Evolutionary conservation across 1,140 invertebrate species (phyloP), one percentile per base, ranked within the genome.

Genomic region (Plodia interpunctella): DNA sequence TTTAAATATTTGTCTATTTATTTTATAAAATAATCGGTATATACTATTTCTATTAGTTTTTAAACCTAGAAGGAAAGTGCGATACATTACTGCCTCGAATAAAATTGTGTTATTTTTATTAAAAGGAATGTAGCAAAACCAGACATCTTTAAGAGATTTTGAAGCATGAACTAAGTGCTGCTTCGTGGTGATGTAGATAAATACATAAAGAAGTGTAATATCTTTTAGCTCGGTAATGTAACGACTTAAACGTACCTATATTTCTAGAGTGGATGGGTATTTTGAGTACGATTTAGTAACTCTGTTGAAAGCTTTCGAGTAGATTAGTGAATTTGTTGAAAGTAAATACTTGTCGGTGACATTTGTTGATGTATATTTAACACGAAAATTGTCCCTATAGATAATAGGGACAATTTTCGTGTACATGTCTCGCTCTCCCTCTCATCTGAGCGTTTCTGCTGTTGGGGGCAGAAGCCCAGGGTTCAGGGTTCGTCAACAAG

Each of bases 81-180:
- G 15, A 15, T n/a, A 44, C 38, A 15, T 44, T 44, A 3, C 38
- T 44, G 15, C 38, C 38, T 44, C 38, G n/a, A 44, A 44, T 44
- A 44, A 44, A 44, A 44, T 44, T 44, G 38, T 44, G 38, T 44
- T 44, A 44, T 44, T 44, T 44, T 44, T 44, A 44, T 44, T 44
- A 44, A 44, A 44, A 44, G 38, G 38, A 44, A 44, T 44, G 38
- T 15, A 15, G 38, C 38, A 44, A 17, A 15, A 6, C 38, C n/a
- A 44, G 38, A 44, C 38, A 44, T 44, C 38, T 44, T 44, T n/a
- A 44, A 44, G 38, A 44, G 38, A 15, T 44, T 44, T 15, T 15
- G 38, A 44, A 44, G 38, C 38, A 15, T 44, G 38, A 44, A 44
- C 38, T n/a, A 44, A 44, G n/a, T 44, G 38, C 38, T 13, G 13